Base-by-base conservation (phyloP, 2,888 invertebrate genomes). In the Siphlonurus alternatus region DNA sequence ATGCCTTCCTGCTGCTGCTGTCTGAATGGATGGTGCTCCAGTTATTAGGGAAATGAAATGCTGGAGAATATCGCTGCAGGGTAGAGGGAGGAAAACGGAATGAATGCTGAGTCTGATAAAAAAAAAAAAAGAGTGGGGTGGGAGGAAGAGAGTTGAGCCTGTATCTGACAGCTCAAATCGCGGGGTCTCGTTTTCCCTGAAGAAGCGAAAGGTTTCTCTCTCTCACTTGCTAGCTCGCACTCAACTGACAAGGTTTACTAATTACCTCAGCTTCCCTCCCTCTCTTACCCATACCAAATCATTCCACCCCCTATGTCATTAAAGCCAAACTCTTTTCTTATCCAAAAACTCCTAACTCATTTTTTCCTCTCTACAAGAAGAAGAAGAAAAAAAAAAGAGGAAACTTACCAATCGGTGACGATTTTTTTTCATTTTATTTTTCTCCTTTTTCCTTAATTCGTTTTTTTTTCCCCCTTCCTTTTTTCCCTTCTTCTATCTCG, bases 81-180 rank as follows among this genome's bases (percentile, higher is more conserved):
- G 38, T 38, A 10, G 38, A 15, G 38, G 38, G 38, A 10, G 38
- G 56, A n/a, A 56, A 56, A 56, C 38, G 38, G 38, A 56, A 56
- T 22, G 56, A 56, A 56, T 56, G 56, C 56, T 22, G 56, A 56
- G 56, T 20, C 56, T 56, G 56, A n/a, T 56, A 22, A 56, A 20
- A 56, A 56, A 56, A 56, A 56, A n/a, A 20, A n/a, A 7, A n/a
- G 5, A 7, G 56, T 22, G n/a, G 19, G n/a, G 53, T 15, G 53
- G 56, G 56, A n/a, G 56, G 56, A 56, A 56, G n/a, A 22, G 56
- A 22, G 56, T 56, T 56, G 56, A n/a, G n/a, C 56, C 7, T 56
- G 56, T 56, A 56, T 56, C 56, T 56, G 56, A 56, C 56, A 56
- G 56, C 56, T 56, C 56, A 56, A 56, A 56, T 56, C 56, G 56